Evolutionary conservation across 2,113 vertebrate genomes (phyloP).

Genomic region (Lophura nycthemera): DNA sequence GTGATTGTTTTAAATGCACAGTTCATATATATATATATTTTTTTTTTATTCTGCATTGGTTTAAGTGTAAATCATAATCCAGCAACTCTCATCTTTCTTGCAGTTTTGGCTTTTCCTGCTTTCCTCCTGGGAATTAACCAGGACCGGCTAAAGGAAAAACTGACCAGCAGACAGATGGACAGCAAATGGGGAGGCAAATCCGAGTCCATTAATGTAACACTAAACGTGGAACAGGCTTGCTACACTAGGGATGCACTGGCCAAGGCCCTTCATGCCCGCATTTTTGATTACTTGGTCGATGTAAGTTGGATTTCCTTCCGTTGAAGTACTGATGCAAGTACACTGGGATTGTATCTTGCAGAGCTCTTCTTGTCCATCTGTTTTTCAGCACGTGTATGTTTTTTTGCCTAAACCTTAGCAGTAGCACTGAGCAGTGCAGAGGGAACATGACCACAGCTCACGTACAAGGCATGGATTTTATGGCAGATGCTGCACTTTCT

Average conservation of each 20-base stretch:
- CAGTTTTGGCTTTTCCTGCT: conserved; percentile 95
- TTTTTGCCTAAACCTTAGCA: neutral
- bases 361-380: neutral
- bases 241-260: conserved; percentile 96
- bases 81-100: neutral
- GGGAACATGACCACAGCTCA: neutral
- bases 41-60: neutral
- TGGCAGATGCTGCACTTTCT: neutral
- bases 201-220: conserved; percentile 93
- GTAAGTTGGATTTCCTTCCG: conserved; percentile 74
- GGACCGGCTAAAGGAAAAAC: conserved; percentile 91
- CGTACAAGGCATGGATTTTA: neutral
- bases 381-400: neutral
- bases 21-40: neutral
- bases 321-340: neutral
- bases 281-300: conserved; percentile 96
- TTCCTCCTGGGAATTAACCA: conserved; percentile 96
- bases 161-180: conserved; percentile 98
- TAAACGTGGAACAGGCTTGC: conserved; percentile 96
- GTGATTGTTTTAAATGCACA: neutral
- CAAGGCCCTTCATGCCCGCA: conserved; percentile 92
- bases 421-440: neutral
- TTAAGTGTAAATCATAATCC: neutral
- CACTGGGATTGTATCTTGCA: neutral
- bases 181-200: conserved; percentile 95